Evolutionary conservation across 2,888 invertebrate species (phyloP), one percentile per base, ranked within the genome.

Genomic region (Yponomeuta sedellus): DNA sequence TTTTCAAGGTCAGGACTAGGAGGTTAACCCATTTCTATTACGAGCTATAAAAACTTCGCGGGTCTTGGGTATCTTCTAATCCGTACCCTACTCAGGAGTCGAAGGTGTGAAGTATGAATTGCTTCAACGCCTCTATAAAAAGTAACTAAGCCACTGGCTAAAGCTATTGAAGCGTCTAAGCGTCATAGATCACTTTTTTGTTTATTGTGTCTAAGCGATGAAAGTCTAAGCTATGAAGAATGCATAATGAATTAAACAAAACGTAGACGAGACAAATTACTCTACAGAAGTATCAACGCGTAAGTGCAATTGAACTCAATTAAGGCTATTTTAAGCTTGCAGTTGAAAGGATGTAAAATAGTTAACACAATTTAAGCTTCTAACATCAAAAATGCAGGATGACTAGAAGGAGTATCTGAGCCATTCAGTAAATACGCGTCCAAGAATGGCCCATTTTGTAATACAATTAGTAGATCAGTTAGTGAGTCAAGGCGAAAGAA

Each of bases 401-500:
- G 34, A 34, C 6, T 8, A 34, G 8, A 34, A 5, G 8, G 34
- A 6, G 34, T 8, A 34, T 34, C 34, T 34, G 34, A 34, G 34
- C 34, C 34, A 34, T 34, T 34, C 34, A 5, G 34, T 34, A 34
- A 34, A 34, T 1, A 34, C 8, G n/a, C n/a, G 34, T 34, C 8
- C 10, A 34, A 34, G 8, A 5, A 8, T 34, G 34, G 34, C 34
- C 1, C 8, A 34, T 34, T 34, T 34, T 8, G 34, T 34, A 34
- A 34, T 34, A n/a, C 16, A 11, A n/a, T 63, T 63, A 12, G 39
- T 39, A 58, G 67, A 61, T 34, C 67, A 68, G 66, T 67, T 68
- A 61, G 69, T 77, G 75, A 77, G 69, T 75, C 75, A 76, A 69
- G 66, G 16, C 16, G 16, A 61, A 69, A 67, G 66, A 80, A 73